Evolutionary conservation across 2,888 invertebrate genomes (phyloP), one percentile per base, ranked within the genome.

Genomic region (Eueremaeus valkanovi): DNA sequence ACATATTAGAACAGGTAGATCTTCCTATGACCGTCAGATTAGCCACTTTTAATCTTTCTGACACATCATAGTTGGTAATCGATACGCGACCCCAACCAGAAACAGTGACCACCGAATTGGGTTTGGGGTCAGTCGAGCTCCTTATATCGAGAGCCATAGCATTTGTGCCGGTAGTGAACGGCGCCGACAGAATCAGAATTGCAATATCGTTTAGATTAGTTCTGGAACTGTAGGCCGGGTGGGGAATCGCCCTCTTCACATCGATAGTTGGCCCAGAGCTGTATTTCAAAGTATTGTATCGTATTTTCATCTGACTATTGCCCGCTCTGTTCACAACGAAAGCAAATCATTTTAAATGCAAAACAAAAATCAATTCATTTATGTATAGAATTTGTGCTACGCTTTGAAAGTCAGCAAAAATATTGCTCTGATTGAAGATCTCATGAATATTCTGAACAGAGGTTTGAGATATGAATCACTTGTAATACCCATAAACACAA

Each of bases 11-110:
- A 31, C 74, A 74, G 2, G 31, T 16, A 3, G 11, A 11, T 29
- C 63, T 5, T 29, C 27, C 18, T 8, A 74, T 24, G 5, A 58
- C 61, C 8, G 21, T 55, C 3, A 74, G 61, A 27, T 58, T 74
- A 11, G 36, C 63, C 21, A 63, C 74, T 63, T 58, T 24, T 29
- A 61, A 24, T 16, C 2, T n/a, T 11, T 55, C 24, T 5, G 36
- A 42, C 2, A 63, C 36, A n/a, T 9, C 33, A 29, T 24, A 3
- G 21, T 11, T 33, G 9, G 36, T 16, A 16, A 16, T 3, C 1
- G 58, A 24, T 5, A 73, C n/a, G 5, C 61, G 66, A 18, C 74
- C 74, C 74, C 74, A 74, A 18, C 74, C 74, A 2, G 74, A 61
- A 21, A 74, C 58, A 3, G 74, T 74, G 1, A 74, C 63, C 3